These are phyloP conservation scores for Gandaritis pyraliata DNA, from an alignment of 2,888 invertebrate species.

Conservation along the genomic window DNA sequence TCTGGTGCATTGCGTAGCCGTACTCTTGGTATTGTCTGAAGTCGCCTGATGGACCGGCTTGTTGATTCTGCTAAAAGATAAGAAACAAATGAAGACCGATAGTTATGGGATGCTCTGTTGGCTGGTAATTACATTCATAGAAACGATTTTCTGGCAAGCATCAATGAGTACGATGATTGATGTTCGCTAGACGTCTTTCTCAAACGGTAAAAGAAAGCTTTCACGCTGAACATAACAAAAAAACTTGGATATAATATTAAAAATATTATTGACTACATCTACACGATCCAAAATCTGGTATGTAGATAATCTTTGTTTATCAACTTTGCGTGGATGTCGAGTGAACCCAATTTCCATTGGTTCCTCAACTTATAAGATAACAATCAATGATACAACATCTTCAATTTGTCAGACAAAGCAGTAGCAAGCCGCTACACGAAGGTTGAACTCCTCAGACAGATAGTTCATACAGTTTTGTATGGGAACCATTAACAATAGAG, in stretches of 20 bases:
- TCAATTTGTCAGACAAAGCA: constrained; percentile 10
- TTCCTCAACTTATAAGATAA: not conserved
- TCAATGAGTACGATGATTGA: constrained; percentile 29
- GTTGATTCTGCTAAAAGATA: constrained; percentile 72
- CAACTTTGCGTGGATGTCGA: not conserved
- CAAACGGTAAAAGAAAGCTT: constrained; percentile 15
- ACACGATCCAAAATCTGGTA: not conserved
- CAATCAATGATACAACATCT: not conserved
- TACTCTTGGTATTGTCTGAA: constrained; percentile 83
- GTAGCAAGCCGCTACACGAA: constrained; percentile 15
- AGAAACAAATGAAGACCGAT: not conserved
- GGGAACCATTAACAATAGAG: constrained; percentile 31
- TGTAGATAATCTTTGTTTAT: not conserved
- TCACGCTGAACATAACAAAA: not conserved
- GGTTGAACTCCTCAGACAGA: constrained; percentile 9
- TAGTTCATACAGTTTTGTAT: constrained; percentile 30
- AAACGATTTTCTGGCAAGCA: constrained; percentile 22
- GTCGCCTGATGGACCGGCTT: constrained; percentile 79
- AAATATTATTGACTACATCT: not conserved
- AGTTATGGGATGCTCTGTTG: constrained; percentile 22
- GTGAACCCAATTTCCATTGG: not conserved
- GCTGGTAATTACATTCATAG: constrained; percentile 35
- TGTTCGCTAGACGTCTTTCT: constrained; percentile 17
- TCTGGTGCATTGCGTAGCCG: constrained; percentile 77
- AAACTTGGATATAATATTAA: not conserved